Evolutionary conservation across 2,888 invertebrate species (phyloP), one percentile per base, ranked within the genome.

Genomic region (Dryobotodes eremita): DNA sequence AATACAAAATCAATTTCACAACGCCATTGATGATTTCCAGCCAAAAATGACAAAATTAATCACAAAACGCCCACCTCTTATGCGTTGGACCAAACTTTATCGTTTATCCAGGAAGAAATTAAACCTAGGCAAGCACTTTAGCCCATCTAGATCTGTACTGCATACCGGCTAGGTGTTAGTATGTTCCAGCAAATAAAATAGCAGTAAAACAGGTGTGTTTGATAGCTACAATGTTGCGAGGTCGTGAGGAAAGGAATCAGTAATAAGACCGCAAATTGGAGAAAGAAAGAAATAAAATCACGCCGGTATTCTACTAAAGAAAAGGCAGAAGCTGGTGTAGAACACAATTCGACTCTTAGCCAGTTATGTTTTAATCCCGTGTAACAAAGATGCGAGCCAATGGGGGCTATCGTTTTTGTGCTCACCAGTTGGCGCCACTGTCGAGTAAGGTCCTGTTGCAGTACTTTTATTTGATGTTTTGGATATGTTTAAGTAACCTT

Each of bases 61-160:
- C 10, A 10, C n/a, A 31, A 71, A 57, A 50, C 48, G 50, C 59
- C 6, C 20, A 0, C 4, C 55, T 74, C 75, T 75, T 53, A 0
- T 5, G n/a, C 71, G 88, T 90, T 90, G 75, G 1, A 87, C 90
- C 92, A 89, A 71, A 55, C 83, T 62, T 81, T 80, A 79, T 80
- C 83, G 85, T 89, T 88, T 89, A 90, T 92, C 91, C 93, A 92
- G 94, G 94, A 94, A 94, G 94, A 91, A 92, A 93, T 92, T 92
- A 92, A 91, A 88, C 85, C 86, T 76, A 83, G 88, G 88, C 87
- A 84, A 87, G 89, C 88, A 88, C 90, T 89, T 88, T 85, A 88
- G 85, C 82, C 83, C 82, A 91, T 91, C 90, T 90, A 90, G 90
- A 90, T 91, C 89, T 84, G 80, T 75, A 57, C 65, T 10, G 90